phyloP scores from a whole-genome alignment of 2,113 vertebrate genomes.

The Aramus guarauna region DNA sequence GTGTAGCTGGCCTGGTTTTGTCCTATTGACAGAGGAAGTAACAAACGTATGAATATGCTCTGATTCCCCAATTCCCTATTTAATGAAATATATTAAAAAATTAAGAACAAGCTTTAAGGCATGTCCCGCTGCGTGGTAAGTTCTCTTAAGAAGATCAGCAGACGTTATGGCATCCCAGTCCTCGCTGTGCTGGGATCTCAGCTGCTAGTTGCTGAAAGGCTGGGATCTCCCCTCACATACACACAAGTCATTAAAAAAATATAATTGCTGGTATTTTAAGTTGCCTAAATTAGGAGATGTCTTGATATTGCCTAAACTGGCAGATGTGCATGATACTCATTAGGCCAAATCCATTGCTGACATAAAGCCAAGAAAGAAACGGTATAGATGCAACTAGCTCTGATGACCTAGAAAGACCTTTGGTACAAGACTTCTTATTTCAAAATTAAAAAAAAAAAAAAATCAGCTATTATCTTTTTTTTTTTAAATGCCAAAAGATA shows the following conservation, averaged over 20 bases:
- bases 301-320: not conserved
- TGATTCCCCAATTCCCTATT: constrained; percentile 34
- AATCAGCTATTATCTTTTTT: not conserved
- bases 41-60: not conserved
- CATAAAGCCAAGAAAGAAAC: not conserved
- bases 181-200: constrained; percentile 1
- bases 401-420: not conserved
- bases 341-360: not conserved
- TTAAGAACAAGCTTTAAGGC: constrained; percentile 35
- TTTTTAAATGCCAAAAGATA: not conserved
- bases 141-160: constrained; percentile 35
- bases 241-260: constrained; percentile 14
- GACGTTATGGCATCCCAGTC: not conserved
- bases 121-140: not conserved
- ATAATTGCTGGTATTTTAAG: not conserved
- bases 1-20: not conserved
- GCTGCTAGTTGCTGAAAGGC: not conserved
- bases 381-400: not conserved
- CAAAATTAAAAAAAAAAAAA: not conserved
- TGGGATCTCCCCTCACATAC: not conserved
- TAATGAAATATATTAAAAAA: constrained; percentile 41
- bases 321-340: not conserved
- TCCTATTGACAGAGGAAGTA: not conserved
- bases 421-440: not conserved
- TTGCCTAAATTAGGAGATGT: constrained; percentile 1